These are phyloP conservation scores for Anastatus disparis DNA, from an alignment of 1,140 invertebrate species.

Conservation along the genomic window DNA sequence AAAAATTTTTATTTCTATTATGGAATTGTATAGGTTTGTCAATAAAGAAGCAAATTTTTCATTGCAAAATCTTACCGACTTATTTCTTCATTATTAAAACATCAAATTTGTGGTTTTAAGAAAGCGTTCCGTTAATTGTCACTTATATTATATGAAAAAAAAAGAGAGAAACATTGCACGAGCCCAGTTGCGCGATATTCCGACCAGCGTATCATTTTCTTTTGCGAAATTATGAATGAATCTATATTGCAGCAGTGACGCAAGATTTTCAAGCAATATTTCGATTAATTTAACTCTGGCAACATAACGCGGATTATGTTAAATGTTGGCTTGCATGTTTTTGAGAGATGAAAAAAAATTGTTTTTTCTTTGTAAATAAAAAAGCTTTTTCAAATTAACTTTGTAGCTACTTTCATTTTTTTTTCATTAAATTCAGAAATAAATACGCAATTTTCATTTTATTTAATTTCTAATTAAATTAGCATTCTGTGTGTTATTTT, in stretches of 20 bases:
- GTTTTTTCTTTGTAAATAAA: not conserved
- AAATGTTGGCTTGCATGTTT: slow-evolving; percentile 9
- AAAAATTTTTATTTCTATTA: no score
- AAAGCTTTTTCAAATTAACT: no score
- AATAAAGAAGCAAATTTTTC: no score
- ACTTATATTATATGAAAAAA: not conserved
- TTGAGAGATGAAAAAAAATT: not conserved
- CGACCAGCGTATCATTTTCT: not conserved
- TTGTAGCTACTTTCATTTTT: no score
- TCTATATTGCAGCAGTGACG: not conserved
- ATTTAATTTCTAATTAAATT: no score
- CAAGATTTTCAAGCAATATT: not conserved
- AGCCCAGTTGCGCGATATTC: not conserved
- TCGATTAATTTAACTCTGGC: slow-evolving; percentile 13
- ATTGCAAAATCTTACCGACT: no score
- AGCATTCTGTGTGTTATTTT: no score
- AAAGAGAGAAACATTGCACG: no score
- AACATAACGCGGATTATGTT: not conserved
- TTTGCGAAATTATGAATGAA: slow-evolving; percentile 21
- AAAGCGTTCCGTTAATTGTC: slow-evolving; percentile 27
- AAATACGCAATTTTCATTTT: no score
- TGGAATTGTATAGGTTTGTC: no score
- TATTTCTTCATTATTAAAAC: slow-evolving; percentile 19
- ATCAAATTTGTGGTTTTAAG: slow-evolving; percentile 27
- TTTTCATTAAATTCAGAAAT: no score